phyloP scores from a whole-genome alignment of 2,888 invertebrate genomes.

The Gisinianus flammeolus region DNA sequence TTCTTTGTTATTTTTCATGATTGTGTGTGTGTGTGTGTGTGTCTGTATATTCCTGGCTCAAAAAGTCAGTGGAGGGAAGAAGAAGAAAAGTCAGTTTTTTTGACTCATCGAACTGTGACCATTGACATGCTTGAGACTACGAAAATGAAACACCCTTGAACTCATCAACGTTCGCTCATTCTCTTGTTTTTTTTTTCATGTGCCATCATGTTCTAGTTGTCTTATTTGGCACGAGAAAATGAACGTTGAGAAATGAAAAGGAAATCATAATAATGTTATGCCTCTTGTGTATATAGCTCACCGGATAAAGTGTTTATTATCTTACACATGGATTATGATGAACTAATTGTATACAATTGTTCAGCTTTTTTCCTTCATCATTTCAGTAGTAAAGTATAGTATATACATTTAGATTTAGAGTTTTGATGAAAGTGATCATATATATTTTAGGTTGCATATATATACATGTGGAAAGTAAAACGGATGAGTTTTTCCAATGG shows the following conservation, averaged over 20 bases:
- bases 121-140: constrained; percentile 43
- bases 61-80: constrained; percentile 30
- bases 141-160: constrained; percentile 42
- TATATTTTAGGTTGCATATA: background rate
- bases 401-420: background rate
- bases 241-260: constrained; percentile 21
- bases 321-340: constrained; percentile 4
- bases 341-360: background rate
- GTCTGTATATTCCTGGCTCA: constrained; percentile 10
- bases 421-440: background rate
- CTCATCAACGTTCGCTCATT: background rate
- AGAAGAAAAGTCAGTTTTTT: constrained; percentile 26
- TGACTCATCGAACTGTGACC: constrained; percentile 33
- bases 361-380: background rate
- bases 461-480: background rate
- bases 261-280: constrained; percentile 11
- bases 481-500: background rate
- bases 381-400: background rate
- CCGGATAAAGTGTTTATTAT: constrained; percentile 20
- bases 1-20: background rate
- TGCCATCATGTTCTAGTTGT: constrained; percentile 9
- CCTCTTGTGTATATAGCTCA: background rate
- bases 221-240: constrained; percentile 22
- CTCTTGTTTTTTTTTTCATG: background rate
- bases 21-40: background rate